Conservation (phyloP, 2,113 vertebrate species). For the Acinonyx jubatus region DNA sequence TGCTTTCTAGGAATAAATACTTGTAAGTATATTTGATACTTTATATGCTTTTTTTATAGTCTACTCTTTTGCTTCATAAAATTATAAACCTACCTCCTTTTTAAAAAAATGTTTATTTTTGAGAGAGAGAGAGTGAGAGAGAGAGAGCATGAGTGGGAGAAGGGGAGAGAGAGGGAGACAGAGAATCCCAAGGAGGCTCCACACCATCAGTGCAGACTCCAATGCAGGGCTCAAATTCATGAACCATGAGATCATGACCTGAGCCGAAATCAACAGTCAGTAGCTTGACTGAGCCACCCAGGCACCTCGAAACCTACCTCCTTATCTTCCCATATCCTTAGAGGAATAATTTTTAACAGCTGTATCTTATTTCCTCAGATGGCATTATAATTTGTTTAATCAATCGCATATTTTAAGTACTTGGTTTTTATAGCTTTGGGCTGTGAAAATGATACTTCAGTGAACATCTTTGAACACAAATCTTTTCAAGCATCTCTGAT, state of each 20-base stretch:
- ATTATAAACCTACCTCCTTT: background rate
- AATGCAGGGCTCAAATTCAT: no score
- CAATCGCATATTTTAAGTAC: background rate
- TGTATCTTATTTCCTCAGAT: background rate
- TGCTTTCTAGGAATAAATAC: background rate
- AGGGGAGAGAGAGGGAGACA: no score
- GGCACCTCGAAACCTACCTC: background rate
- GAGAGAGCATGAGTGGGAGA: no score
- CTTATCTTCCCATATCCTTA: background rate
- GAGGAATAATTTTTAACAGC: background rate
- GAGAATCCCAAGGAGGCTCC: no score
- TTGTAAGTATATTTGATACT: background rate
- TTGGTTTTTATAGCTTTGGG: background rate
- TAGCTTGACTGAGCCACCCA: no score
- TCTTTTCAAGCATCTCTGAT: conserved; percentile 9
- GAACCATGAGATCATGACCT: no score
- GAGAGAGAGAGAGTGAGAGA: no score
- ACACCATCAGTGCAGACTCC: no score
- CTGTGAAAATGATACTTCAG: background rate
- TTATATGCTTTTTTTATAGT: background rate
- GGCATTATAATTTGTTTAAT: background rate
- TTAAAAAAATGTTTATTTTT: no score
- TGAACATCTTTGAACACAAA: background rate
- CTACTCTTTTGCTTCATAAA: background rate
- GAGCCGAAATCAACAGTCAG: no score